Percentiles rank a stretch among this genome's conserved stretches.
Evolutionary conservation across 2,797 vertebrate species (phyloP).

Genomic region (Sylvia borin): DNA sequence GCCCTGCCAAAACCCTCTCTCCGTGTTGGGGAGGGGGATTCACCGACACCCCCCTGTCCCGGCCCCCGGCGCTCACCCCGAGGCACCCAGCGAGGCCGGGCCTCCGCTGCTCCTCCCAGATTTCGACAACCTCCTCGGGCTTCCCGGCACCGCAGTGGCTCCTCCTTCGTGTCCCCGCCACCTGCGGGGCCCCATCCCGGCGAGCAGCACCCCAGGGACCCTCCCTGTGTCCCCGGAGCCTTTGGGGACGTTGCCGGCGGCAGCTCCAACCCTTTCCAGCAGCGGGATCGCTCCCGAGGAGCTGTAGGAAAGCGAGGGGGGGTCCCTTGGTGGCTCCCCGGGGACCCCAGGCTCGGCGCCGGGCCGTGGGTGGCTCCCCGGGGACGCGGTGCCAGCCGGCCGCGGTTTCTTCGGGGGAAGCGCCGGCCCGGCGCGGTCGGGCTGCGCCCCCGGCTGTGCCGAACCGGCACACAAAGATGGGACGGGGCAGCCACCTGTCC

Average conservation of each 20-base stretch:
- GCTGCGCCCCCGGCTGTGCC: slow-evolving; percentile 4
- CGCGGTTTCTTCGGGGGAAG: not conserved
- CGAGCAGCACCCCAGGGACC: not conserved
- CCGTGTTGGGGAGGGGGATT: too few relatives aligned
- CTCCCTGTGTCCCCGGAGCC: accelerated
- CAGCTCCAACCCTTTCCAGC: not conserved
- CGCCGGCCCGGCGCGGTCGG: not conserved
- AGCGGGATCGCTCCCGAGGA: accelerated
- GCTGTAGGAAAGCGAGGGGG: not conserved
- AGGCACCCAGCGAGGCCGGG: not conserved
- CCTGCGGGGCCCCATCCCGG: not conserved
- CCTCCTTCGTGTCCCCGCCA: not conserved
- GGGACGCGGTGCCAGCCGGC: not conserved
- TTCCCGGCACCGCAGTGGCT: not conserved
- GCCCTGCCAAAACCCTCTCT: not conserved
- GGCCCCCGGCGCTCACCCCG: not conserved
- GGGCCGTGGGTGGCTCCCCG: not conserved
- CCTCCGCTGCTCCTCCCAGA: not conserved
- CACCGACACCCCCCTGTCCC: not conserved
- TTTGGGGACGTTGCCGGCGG: too few relatives aligned
- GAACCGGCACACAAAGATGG: accelerated
- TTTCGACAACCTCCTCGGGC: accelerated
- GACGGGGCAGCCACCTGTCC: not conserved
- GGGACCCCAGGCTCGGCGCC: not conserved
- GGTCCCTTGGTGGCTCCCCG: not conserved